Evolutionary conservation across 2,113 vertebrate genomes (phyloP).

Genomic region (Sterrhoptilus dennistouni): DNA sequence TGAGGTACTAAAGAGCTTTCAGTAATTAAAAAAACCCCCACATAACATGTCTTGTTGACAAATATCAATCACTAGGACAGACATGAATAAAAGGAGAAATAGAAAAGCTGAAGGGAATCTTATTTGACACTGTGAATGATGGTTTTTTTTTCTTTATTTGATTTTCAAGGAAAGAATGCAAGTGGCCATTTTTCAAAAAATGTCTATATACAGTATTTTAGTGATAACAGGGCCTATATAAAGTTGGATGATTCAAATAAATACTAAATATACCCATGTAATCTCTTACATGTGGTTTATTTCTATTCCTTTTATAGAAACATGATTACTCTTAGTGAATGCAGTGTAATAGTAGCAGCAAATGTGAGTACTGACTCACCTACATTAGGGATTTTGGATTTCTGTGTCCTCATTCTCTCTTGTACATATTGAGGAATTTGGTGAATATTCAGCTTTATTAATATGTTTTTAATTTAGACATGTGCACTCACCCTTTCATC

Average conservation of each 20-base stretch:
- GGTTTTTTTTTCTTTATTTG: background rate
- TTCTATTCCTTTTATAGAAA: background rate
- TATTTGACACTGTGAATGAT: background rate
- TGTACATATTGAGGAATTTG: background rate
- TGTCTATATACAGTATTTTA: background rate
- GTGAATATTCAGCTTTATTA: background rate
- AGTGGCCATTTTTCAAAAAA: background rate
- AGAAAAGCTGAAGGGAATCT: background rate
- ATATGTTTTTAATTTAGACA: background rate
- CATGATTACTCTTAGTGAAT: background rate
- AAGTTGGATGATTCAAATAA: background rate
- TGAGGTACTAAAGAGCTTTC: background rate
- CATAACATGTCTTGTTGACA: background rate
- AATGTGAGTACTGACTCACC: background rate
- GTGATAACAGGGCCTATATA: background rate
- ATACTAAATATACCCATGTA: background rate
- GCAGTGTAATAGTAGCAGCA: background rate
- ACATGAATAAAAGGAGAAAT: background rate
- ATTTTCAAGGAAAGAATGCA: background rate
- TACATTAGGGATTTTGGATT: background rate
- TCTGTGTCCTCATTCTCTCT: background rate
- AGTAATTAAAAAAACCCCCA: fast-evolving
- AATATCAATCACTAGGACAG: background rate
- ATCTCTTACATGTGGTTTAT: slow-evolving; percentile 1
- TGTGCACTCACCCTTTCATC: background rate